Evolutionary conservation across 92 coral and sea anemone species (phyloP).

Genomic region (Epizoanthus stellaris): DNA sequence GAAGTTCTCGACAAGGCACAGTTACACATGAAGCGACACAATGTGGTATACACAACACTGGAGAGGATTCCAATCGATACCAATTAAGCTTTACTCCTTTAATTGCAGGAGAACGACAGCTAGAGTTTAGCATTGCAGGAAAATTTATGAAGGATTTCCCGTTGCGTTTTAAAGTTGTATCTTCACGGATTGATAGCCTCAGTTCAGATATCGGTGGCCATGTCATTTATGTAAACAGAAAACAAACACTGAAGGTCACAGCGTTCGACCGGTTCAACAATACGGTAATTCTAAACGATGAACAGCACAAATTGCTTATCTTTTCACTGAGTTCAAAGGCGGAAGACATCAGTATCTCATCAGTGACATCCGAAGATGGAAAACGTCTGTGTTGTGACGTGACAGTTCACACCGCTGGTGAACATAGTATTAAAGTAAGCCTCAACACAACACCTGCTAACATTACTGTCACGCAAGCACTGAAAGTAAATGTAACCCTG

Average conservation of each 20-base stretch:
- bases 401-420: not conserved
- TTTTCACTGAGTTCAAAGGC: not conserved
- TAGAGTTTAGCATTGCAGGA: not conserved
- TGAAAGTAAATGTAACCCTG: not conserved
- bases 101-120: too few species aligned
- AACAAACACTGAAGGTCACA: not conserved
- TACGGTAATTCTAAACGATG: not conserved
- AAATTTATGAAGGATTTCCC: not conserved
- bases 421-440: not conserved
- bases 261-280: conserved; percentile 1
- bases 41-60: too few species aligned
- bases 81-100: too few species aligned
- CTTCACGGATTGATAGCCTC: not conserved
- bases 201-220: not conserved
- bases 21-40: too few species aligned
- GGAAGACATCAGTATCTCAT: not conserved
- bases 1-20: too few species aligned
- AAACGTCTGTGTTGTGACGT: not conserved
- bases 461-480: not conserved
- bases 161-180: not conserved
- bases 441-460: not conserved
- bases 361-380: not conserved
- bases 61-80: too few species aligned
- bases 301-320: not conserved
- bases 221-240: not conserved